Evolutionary conservation across 1,140 invertebrate genomes (phyloP).

Genomic region (Chelonus insularis): DNA sequence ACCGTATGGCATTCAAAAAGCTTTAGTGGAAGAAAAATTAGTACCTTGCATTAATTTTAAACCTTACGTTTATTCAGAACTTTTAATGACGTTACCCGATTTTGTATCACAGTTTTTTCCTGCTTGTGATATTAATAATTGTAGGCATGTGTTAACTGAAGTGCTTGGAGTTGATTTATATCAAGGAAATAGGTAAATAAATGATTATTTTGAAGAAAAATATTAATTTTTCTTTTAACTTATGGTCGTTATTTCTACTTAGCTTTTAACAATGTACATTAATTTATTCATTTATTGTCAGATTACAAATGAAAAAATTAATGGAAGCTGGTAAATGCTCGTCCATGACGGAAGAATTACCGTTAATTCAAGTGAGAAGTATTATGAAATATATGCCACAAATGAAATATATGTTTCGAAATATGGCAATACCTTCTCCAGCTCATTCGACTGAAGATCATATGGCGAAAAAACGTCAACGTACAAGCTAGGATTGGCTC

Average conservation of each 20-base stretch:
- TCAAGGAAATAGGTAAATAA: slow-evolving; percentile 76
- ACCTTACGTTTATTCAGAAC: slow-evolving; percentile 76
- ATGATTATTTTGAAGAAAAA: too few species aligned
- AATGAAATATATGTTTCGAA: slow-evolving; percentile 75
- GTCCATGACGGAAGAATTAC: slow-evolving; percentile 65
- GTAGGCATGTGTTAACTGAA: slow-evolving; percentile 74
- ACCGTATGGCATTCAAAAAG: slow-evolving; percentile 73
- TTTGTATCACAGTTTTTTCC: slow-evolving; percentile 80
- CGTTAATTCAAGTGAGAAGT: slow-evolving; percentile 77
- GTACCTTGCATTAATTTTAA: slow-evolving; percentile 85
- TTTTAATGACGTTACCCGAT: slow-evolving; percentile 81
- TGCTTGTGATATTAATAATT: slow-evolving; percentile 69
- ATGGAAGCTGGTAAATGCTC: slow-evolving; percentile 74
- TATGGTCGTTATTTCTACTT: too few species aligned
- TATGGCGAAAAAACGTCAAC: slow-evolving; percentile 62
- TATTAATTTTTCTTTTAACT: too few species aligned
- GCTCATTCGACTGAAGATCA: slow-evolving; percentile 55
- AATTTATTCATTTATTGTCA: slow-evolving; percentile 51
- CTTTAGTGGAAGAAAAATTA: slow-evolving; percentile 76
- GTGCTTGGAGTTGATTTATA: slow-evolving; percentile 78
- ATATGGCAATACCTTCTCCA: slow-evolving; percentile 43
- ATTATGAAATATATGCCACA: slow-evolving; percentile 85
- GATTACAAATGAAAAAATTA: slow-evolving; percentile 73
- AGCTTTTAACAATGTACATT: not conserved
- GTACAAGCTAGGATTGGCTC: slow-evolving; percentile 68